Evolutionary conservation across 2,113 vertebrate genomes (phyloP).

Genomic region (Tinamus guttatus): DNA sequence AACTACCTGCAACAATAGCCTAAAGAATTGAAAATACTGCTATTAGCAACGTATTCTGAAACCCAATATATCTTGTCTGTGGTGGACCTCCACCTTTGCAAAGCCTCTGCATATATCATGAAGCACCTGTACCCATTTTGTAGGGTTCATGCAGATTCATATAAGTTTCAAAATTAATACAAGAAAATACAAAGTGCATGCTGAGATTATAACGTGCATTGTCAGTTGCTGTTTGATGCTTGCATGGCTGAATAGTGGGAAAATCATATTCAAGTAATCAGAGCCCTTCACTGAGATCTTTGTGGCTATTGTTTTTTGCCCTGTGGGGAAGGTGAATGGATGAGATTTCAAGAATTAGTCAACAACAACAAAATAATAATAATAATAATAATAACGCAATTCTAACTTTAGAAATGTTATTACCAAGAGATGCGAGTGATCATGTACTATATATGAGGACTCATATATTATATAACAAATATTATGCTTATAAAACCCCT

Average conservation of each 20-base stretch:
- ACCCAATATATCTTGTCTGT: neutral
- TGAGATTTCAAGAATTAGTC: neutral
- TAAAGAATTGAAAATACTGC: too few relatives aligned
- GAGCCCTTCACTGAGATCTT: neutral
- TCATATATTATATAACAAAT: neutral
- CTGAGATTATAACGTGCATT: neutral
- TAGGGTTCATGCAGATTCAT: too few relatives aligned
- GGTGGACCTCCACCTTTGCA: neutral
- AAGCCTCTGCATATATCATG: neutral
- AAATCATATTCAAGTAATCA: neutral
- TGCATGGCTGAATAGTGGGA: neutral
- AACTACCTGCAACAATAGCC: too few relatives aligned
- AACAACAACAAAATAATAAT: neutral
- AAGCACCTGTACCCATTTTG: too few relatives aligned
- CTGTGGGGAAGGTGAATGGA: neutral
- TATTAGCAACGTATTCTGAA: neutral
- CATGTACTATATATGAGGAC: neutral
- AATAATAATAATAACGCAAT: neutral
- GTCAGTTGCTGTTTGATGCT: neutral
- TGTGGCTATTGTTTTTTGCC: neutral
- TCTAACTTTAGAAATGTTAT: neutral
- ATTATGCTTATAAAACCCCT: neutral
- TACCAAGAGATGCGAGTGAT: neutral
- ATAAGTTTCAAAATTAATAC: neutral
- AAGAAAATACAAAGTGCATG: neutral